Conservation (phyloP, 1,140 invertebrate genomes). For the Drosophila tropicalis region DNA sequence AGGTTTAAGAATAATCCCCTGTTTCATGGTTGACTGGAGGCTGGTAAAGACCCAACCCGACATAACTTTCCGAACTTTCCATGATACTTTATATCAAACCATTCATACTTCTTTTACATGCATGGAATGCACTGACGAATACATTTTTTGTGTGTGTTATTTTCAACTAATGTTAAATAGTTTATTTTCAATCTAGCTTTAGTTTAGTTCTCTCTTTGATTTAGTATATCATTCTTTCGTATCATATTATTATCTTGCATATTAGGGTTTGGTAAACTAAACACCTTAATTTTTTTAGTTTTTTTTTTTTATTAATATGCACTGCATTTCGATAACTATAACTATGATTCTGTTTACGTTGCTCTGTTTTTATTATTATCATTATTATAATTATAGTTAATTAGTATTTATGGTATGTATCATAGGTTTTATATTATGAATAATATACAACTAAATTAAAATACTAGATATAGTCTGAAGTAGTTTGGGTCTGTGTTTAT, state of each 20-base stretch:
- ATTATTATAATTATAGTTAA: slow-evolving; percentile 36
- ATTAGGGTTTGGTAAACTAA: slow-evolving; percentile 35
- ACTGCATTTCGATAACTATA: slow-evolving; percentile 39
- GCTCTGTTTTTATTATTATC: slow-evolving; percentile 39
- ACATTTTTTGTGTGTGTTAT: slow-evolving; percentile 28
- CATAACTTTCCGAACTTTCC: too few species aligned
- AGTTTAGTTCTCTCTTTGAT: slow-evolving; percentile 49
- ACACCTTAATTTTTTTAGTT: not conserved
- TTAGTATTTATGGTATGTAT: slow-evolving; percentile 57
- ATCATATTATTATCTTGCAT: slow-evolving; percentile 13
- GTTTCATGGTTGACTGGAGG: too few species aligned
- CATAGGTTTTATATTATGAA: slow-evolving; percentile 31
- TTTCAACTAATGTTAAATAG: slow-evolving; percentile 72
- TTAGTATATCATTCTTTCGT: slow-evolving; percentile 47
- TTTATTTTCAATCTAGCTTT: slow-evolving; percentile 57
- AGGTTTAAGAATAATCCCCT: too few species aligned
- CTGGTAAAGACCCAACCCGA: too few species aligned
- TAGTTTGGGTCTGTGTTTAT: slow-evolving; percentile 4
- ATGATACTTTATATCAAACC: too few species aligned
- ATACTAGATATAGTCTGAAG: slow-evolving; percentile 36
- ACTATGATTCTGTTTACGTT: slow-evolving; percentile 27
- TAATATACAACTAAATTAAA: slow-evolving; percentile 50
- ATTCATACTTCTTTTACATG: not conserved
- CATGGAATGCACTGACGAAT: not conserved
- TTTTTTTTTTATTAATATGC: slow-evolving; percentile 48